Conservation (phyloP, 1,140 invertebrate species). For the Eriosoma lanigerum region DNA sequence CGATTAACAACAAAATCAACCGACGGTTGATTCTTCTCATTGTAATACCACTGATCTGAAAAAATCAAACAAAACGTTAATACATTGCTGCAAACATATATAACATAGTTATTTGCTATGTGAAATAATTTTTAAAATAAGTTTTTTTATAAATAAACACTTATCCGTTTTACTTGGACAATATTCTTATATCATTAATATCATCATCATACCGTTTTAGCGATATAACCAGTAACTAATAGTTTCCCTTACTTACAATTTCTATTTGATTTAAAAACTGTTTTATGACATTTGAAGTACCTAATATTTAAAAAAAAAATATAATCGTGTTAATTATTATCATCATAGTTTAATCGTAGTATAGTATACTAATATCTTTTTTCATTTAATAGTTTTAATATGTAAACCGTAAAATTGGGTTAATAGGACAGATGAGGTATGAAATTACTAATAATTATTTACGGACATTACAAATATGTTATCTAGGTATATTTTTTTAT, state of each 20-base stretch:
- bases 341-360: background rate
- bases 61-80: slow-evolving; percentile 5
- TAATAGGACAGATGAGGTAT: slow-evolving; percentile 12
- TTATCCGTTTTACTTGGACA: too few relatives aligned
- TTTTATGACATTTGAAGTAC: too few relatives aligned
- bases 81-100: background rate
- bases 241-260: too few relatives aligned
- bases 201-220: too few relatives aligned
- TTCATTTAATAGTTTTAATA: slow-evolving; percentile 1
- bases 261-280: too few relatives aligned
- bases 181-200: too few relatives aligned
- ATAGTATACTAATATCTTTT: too few relatives aligned
- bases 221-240: too few relatives aligned
- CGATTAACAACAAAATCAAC: slow-evolving; percentile 48
- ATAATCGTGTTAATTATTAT: background rate
- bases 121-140: too few relatives aligned
- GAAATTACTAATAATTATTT: slow-evolving; percentile 8
- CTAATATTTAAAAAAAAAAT: background rate
- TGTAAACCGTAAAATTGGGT: slow-evolving; percentile 32
- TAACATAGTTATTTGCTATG: background rate
- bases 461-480: slow-evolving; percentile 1
- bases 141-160: too few relatives aligned
- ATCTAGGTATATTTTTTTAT: background rate
- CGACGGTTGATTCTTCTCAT: slow-evolving; percentile 52
- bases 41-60: slow-evolving; percentile 46